Base-by-base conservation (phyloP, 1,140 invertebrate species). In the Drosophila mayri region DNA sequence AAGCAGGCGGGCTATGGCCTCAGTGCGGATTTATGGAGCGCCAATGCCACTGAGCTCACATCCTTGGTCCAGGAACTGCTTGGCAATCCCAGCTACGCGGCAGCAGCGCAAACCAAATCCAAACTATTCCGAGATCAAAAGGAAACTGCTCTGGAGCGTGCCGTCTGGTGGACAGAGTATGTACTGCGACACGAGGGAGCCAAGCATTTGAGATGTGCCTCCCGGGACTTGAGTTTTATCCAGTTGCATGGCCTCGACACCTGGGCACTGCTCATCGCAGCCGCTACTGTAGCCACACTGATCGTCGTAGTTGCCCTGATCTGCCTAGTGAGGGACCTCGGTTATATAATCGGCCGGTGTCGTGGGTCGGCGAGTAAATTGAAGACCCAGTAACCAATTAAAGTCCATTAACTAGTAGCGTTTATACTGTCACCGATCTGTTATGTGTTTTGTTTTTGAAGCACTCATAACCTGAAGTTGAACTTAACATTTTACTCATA, bases 141-240 rank as follows among this genome's bases (percentile, higher is more conserved):
- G 20, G 78, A 93, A 5, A 91, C 91, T 1, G 95, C 96, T 0
- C 62, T 96, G 54, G 95, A 96, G 20, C 95, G 94, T 1, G 95
- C 95, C 1, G 93, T 96, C 2, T 97, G 95, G 93, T 96, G 96
- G 95, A 93, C 94, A 0, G 96, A 97, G 80, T 95, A 96, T 70
- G 94, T 96, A 1, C 93, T 94, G 2, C 93, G 93, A 18, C 92
- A 95, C 43, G 72, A 93, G 20, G 93, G 93, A 4, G 93, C 93
- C 2, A 47, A 54, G 2, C 82, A 91, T 46, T 59, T 93, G 59
- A 73, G 79, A 35, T 65, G 77, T 10, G 72, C 76, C 14, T 76
- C 80, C 22, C 67, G 72, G 8, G 65, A 92, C 14, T 52, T 92
- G 8, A 79, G 57, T 16, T 79, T 90, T 7, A 7, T 76, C 41